These are phyloP conservation scores for Limonius californicus DNA, from an alignment of 1,140 invertebrate genomes.

Conservation along the genomic window DNA sequence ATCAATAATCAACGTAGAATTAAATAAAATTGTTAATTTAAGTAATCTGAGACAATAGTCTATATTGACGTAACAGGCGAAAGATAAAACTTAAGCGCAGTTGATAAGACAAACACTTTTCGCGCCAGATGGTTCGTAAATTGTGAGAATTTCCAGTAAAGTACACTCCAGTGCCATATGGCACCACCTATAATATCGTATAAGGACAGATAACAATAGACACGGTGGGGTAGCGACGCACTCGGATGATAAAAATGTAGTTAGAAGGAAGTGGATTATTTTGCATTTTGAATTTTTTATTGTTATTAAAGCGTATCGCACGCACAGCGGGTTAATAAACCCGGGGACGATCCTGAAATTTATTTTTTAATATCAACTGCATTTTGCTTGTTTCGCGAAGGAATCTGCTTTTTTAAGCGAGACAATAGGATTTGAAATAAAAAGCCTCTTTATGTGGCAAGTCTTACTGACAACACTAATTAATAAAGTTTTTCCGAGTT, in stretches of 20 bases:
- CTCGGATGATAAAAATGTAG: neutral
- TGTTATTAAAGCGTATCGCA: neutral
- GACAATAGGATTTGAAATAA: constrained; percentile 8
- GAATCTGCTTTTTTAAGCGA: neutral
- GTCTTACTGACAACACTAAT: constrained; percentile 9
- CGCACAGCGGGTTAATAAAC: too few species aligned
- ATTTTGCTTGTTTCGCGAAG: neutral
- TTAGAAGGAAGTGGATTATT: neutral
- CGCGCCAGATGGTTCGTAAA: constrained; percentile 34
- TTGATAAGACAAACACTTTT: constrained; percentile 5
- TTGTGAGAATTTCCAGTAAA: constrained; percentile 37
- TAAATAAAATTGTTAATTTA: too few species aligned
- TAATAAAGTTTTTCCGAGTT: constrained; percentile 13
- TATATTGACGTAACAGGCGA: too few species aligned
- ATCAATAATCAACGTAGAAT: too few species aligned
- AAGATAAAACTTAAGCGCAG: neutral
- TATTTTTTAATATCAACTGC: too few species aligned
- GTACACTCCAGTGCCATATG: constrained; percentile 33
- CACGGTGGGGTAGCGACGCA: neutral
- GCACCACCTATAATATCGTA: constrained; percentile 20
- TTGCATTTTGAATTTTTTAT: neutral
- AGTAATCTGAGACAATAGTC: too few species aligned
- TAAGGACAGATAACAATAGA: constrained; percentile 17
- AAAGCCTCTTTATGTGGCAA: neutral
- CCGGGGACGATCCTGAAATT: too few species aligned